These are phyloP conservation scores for Melinopterus prodromus DNA, from an alignment of 2,888 invertebrate genomes.

Conservation along the genomic window DNA sequence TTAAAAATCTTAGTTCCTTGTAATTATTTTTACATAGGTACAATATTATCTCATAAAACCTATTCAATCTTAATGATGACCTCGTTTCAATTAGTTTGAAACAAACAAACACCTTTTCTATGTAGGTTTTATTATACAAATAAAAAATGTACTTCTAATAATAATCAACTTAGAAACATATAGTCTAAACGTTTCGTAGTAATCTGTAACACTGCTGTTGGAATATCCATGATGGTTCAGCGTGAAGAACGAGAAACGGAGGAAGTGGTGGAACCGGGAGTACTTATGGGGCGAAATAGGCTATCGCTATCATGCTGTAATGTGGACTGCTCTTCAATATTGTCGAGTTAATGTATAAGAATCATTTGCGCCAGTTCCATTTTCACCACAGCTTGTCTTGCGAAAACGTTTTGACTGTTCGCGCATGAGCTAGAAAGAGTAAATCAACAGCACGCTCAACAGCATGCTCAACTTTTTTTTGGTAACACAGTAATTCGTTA, in stretches of 20 bases:
- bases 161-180: background rate
- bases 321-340: no score
- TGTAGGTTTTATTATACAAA: background rate
- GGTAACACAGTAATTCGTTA: background rate
- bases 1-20: no score
- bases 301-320: no score
- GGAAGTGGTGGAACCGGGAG: background rate
- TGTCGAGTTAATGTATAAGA: background rate
- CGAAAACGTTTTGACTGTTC: conserved; percentile 6
- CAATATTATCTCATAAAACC: no score
- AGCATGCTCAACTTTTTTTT: background rate
- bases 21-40: no score
- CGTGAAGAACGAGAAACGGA: background rate
- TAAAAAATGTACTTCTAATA: background rate
- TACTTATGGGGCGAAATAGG: no score
- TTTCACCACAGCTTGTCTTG: background rate
- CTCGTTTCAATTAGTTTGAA: no score
- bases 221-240: background rate
- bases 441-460: conserved; percentile 4
- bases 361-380: background rate
- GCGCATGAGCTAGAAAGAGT: background rate
- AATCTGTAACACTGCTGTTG: background rate
- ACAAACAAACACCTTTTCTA: background rate
- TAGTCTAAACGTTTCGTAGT: background rate
- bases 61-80: no score